Evolutionary conservation across 2,888 invertebrate species (phyloP).

Genomic region (Temnothorax ravouxi): DNA sequence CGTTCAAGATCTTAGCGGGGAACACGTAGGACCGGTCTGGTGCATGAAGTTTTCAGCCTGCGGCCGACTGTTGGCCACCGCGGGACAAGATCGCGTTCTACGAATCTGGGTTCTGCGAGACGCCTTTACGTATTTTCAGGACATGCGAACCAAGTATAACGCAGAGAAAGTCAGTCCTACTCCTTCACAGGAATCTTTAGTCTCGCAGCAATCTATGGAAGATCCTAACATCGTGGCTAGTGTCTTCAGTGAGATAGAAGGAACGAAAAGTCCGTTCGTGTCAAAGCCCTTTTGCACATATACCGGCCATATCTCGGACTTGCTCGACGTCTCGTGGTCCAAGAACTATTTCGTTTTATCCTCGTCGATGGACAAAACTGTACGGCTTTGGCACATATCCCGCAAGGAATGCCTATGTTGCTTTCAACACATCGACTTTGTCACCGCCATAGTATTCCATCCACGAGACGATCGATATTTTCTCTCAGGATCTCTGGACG

Average conservation of each 20-base stretch:
- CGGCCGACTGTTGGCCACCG: constrained; percentile 97
- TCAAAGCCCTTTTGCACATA: constrained; percentile 97
- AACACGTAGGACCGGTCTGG: constrained; percentile 98
- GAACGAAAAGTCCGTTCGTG: constrained; percentile 91
- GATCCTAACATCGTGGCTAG: constrained; percentile 88
- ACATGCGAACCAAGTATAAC: constrained; percentile 98
- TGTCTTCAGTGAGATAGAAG: constrained; percentile 88
- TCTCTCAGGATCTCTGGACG: constrained; percentile 98
- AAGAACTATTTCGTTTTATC: constrained; percentile 99
- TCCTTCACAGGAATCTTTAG: constrained; percentile 96
- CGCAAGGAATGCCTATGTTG: constrained; percentile 99
- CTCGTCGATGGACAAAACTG: constrained; percentile 99
- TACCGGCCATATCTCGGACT: constrained; percentile 97
- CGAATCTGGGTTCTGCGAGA: constrained; percentile 98
- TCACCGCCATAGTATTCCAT: constrained; percentile 99
- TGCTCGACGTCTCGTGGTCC: constrained; percentile 99
- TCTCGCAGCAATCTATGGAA: constrained; percentile 91
- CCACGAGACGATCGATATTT: constrained; percentile 97
- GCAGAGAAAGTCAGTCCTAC: constrained; percentile 97
- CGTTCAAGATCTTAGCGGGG: constrained; percentile 94
- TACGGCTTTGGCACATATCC: constrained; percentile 98
- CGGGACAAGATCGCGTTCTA: constrained; percentile 97
- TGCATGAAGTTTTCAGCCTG: constrained; percentile 99
- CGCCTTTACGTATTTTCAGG: constrained; percentile 96
- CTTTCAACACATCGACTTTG: constrained; percentile 99